Conservation (phyloP, 2,797 vertebrate genomes). For the Tapera naevia region DNA sequence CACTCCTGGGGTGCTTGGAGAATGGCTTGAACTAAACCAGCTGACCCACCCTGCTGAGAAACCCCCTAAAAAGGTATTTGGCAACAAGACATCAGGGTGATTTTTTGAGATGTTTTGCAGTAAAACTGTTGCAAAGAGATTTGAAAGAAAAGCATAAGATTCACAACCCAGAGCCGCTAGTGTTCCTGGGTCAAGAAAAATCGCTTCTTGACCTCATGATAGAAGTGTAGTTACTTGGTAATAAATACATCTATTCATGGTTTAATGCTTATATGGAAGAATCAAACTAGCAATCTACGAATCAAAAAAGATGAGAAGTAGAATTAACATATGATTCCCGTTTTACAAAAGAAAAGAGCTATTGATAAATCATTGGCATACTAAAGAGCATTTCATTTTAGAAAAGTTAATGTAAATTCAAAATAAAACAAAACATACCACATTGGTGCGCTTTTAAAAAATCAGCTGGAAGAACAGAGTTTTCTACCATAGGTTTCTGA, state of each 20-base stretch:
- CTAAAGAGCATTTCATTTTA: conserved; percentile 24
- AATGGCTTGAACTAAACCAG: background rate
- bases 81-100: conserved; percentile 68
- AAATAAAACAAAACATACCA: conserved; percentile 10
- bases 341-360: conserved; percentile 28
- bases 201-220: background rate
- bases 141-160: background rate
- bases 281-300: conserved; percentile 31
- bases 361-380: background rate
- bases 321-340: background rate
- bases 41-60: background rate
- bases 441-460: background rate
- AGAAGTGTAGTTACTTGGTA: background rate
- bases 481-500: conserved; percentile 42
- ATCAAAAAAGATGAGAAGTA: conserved; percentile 25
- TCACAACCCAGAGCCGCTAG: background rate
- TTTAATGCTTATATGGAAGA: background rate
- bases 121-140: background rate
- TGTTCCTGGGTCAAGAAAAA: background rate
- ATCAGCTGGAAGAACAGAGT: conserved; percentile 59
- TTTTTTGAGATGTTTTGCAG: background rate
- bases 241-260: conserved; percentile 37
- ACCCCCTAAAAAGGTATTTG: conserved; percentile 40
- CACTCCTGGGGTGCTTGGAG: background rate
- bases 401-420: conserved; percentile 35